Percentiles rank a stretch among this genome's conserved stretches.
Evolutionary conservation across 2,888 invertebrate genomes (phyloP).

Genomic region (Trachelus tabidus): DNA sequence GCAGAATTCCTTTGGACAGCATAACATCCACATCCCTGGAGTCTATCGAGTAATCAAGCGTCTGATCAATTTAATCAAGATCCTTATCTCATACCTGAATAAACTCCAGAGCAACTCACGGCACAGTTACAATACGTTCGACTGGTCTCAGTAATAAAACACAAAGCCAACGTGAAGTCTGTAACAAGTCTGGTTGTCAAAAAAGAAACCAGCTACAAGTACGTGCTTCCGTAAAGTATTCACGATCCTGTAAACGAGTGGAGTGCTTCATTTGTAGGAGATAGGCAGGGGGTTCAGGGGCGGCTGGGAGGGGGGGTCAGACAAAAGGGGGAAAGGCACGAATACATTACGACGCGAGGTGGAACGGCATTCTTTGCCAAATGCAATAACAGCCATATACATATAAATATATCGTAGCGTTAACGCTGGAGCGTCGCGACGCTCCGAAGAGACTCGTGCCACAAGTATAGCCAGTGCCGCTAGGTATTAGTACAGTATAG

Average conservation of each 20-base stretch:
- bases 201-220: background rate
- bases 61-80: background rate
- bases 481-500: background rate
- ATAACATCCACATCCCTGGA: background rate
- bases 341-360: constrained; percentile 39
- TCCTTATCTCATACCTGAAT: background rate
- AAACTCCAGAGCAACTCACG: background rate
- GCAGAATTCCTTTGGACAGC: background rate
- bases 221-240: background rate
- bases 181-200: background rate
- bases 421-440: background rate
- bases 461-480: background rate
- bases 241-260: background rate
- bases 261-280: background rate
- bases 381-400: constrained; percentile 37
- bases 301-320: background rate
- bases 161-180: background rate
- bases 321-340: constrained; percentile 8
- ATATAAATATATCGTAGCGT: constrained; percentile 16
- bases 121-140: background rate
- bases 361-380: constrained; percentile 43
- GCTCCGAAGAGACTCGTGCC: background rate
- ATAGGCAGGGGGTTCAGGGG: background rate
- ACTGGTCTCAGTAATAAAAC: background rate
- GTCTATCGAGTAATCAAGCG: background rate